phyloP scores from a whole-genome alignment of 2,888 invertebrate genomes.

The Drosophila stalkeri region DNA sequence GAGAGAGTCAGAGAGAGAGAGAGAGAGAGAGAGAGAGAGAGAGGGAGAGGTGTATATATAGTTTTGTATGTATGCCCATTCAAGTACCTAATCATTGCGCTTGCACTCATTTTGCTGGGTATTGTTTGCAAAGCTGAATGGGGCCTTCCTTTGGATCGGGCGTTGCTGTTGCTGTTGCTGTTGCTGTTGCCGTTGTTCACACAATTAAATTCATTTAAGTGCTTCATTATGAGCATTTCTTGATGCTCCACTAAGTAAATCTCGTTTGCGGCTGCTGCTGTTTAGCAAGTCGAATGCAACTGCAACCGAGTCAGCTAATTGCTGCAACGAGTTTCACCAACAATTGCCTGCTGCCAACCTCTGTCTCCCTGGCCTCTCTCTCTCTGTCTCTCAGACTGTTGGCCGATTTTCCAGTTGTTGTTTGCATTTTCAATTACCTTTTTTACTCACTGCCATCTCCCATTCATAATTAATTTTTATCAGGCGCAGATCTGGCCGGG shows the following conservation, averaged over 20 bases:
- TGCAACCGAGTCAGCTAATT: conserved; percentile 60
- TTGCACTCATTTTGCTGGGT: conserved; percentile 61
- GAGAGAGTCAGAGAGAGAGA: too few relatives aligned
- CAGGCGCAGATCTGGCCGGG: conserved; percentile 66
- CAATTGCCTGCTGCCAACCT: conserved; percentile 47
- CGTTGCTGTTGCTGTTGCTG: conserved; percentile 6
- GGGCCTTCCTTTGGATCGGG: conserved; percentile 41
- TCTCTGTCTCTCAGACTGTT: conserved; percentile 32
- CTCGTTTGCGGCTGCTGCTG: conserved; percentile 54
- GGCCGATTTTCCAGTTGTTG: conserved; percentile 71
- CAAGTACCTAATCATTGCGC: conserved; percentile 57
- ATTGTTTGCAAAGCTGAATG: conserved; percentile 70
- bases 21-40: not conserved
- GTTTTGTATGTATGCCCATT: conserved; percentile 20
- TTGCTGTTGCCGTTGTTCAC: conserved; percentile 53
- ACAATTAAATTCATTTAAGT: conserved; percentile 82
- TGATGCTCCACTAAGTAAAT: conserved; percentile 76
- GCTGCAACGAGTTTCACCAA: conserved; percentile 73
- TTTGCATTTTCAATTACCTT: conserved; percentile 76
- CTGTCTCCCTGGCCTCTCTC: not conserved
- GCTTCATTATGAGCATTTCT: conserved; percentile 74
- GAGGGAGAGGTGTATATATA: not conserved
- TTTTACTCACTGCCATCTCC: conserved; percentile 32
- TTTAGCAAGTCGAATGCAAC: conserved; percentile 32
- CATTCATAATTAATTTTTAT: conserved; percentile 76